A percentile compares a stretch with the other conserved stretches of the same genome.
Evolutionary conservation across 2,113 vertebrate species (phyloP).

Genomic region (Garra rufa): DNA sequence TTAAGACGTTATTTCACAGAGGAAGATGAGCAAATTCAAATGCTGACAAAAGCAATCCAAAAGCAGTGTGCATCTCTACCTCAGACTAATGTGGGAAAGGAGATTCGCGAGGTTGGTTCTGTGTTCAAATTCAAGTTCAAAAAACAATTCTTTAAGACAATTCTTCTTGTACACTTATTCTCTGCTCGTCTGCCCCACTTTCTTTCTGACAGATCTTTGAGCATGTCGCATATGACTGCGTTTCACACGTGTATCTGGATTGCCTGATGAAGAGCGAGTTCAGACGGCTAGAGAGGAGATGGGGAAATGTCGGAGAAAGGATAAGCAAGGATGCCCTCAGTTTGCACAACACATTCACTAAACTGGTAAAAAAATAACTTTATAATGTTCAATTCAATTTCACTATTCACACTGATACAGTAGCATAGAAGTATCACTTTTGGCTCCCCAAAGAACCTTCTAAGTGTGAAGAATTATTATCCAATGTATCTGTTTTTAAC

Average conservation of each 20-base stretch:
- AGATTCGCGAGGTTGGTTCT: conserved; percentile 56
- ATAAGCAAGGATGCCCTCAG: conserved; percentile 49
- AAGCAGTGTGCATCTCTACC: conserved; percentile 26
- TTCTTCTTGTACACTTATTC: neutral
- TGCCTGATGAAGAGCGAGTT: conserved; percentile 51
- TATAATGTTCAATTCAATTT: neutral
- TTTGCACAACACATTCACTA: conserved; percentile 45
- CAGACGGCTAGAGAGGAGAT: conserved; percentile 39
- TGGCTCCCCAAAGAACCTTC: neutral
- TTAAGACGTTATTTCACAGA: conserved; percentile 64
- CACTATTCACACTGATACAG: neutral
- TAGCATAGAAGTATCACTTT: neutral
- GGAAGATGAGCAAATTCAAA: accelerated
- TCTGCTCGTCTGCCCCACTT: neutral
- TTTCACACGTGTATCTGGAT: conserved; percentile 59
- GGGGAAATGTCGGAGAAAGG: conserved; percentile 50
- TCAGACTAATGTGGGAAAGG: neutral
- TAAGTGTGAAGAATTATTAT: too few relatives aligned
- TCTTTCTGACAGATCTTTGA: conserved; percentile 59
- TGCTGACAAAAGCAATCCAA: neutral
- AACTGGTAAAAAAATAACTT: conserved; percentile 53
- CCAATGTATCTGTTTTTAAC: conserved; percentile 20
- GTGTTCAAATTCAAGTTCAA: neutral
- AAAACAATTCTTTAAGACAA: too few relatives aligned
- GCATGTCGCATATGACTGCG: conserved; percentile 51